Evolutionary conservation across 2,888 invertebrate species (phyloP).

Genomic region (Pyrgus malvae): DNA sequence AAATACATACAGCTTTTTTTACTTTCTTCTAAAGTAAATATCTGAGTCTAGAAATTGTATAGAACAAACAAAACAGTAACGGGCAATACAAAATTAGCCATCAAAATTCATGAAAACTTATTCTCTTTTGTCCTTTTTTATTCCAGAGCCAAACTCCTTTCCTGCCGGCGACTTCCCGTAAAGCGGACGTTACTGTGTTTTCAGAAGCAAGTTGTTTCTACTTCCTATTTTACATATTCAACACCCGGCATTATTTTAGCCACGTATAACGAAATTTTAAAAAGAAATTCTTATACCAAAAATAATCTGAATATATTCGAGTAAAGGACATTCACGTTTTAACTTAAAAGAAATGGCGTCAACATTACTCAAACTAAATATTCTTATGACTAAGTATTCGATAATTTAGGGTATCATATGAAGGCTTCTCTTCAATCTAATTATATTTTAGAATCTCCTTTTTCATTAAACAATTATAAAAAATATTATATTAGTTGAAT

Average conservation of each 20-base stretch:
- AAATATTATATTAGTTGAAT: too few species aligned
- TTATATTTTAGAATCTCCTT: too few species aligned
- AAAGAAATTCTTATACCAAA: not conserved
- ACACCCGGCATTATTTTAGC: slow-evolving; percentile 21
- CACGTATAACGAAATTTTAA: slow-evolving; percentile 16
- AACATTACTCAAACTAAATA: too few species aligned
- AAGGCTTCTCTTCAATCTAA: too few species aligned
- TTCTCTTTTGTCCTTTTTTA: slow-evolving; percentile 14
- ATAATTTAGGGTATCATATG: too few species aligned
- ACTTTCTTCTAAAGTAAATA: too few species aligned
- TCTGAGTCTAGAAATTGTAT: too few species aligned
- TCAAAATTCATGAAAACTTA: slow-evolving; percentile 27
- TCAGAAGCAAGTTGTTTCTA: slow-evolving; percentile 20
- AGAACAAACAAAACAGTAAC: slow-evolving; percentile 14
- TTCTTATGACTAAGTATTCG: too few species aligned
- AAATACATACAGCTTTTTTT: too few species aligned
- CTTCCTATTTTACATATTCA: slow-evolving; percentile 26
- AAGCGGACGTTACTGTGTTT: slow-evolving; percentile 19
- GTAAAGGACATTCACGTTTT: too few species aligned
- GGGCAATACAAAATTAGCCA: slow-evolving; percentile 16
- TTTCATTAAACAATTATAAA: too few species aligned
- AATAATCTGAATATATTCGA: not conserved
- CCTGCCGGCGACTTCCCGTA: slow-evolving; percentile 10
- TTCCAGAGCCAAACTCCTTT: slow-evolving; percentile 18
- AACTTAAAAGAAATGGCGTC: too few species aligned